Evolutionary conservation across 1,140 invertebrate genomes (phyloP).

Genomic region (Procambarus virginalis): DNA sequence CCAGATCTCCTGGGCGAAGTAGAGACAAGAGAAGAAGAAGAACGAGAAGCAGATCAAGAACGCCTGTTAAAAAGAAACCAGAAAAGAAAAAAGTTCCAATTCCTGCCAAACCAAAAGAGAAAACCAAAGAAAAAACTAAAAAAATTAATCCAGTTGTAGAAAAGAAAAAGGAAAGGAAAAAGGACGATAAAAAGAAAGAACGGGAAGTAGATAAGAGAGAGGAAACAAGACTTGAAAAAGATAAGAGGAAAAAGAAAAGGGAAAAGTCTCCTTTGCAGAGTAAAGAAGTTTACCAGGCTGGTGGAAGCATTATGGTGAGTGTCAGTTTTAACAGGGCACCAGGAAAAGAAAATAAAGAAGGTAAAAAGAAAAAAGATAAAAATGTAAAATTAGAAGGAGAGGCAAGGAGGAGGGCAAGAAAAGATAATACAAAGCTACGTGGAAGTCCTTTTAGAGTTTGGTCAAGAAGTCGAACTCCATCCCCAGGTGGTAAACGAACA

Average conservation of each 20-base stretch:
- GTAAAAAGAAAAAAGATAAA: slow-evolving; percentile 68
- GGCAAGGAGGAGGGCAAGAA: slow-evolving; percentile 52
- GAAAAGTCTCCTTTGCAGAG: slow-evolving; percentile 70
- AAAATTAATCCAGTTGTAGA: slow-evolving; percentile 80
- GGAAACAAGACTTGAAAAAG: slow-evolving; percentile 57
- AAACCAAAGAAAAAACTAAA: slow-evolving; percentile 77
- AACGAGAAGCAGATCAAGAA: slow-evolving; percentile 41
- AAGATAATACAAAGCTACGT: slow-evolving; percentile 29
- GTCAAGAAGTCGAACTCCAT: slow-evolving; percentile 61
- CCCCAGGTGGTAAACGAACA: slow-evolving; percentile 67
- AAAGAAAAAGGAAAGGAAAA: slow-evolving; percentile 65
- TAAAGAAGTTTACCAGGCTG: slow-evolving; percentile 93
- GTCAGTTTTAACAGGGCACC: slow-evolving; percentile 83
- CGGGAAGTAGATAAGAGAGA: slow-evolving; percentile 48
- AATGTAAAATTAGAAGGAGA: slow-evolving; percentile 58
- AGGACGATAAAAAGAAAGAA: slow-evolving; percentile 58
- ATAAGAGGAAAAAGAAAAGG: slow-evolving; percentile 59
- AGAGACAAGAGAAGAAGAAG: slow-evolving; percentile 52
- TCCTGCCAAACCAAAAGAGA: slow-evolving; percentile 72
- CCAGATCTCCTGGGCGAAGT: slow-evolving; percentile 66
- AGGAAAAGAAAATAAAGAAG: slow-evolving; percentile 67
- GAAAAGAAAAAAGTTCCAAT: slow-evolving; percentile 43
- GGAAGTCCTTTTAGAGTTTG: slow-evolving; percentile 55
- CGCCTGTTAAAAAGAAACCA: slow-evolving; percentile 56
- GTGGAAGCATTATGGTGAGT: slow-evolving; percentile 92